Base-by-base conservation (phyloP, 2,797 vertebrate species). In the Microctenopoma stevenorrisi region DNA sequence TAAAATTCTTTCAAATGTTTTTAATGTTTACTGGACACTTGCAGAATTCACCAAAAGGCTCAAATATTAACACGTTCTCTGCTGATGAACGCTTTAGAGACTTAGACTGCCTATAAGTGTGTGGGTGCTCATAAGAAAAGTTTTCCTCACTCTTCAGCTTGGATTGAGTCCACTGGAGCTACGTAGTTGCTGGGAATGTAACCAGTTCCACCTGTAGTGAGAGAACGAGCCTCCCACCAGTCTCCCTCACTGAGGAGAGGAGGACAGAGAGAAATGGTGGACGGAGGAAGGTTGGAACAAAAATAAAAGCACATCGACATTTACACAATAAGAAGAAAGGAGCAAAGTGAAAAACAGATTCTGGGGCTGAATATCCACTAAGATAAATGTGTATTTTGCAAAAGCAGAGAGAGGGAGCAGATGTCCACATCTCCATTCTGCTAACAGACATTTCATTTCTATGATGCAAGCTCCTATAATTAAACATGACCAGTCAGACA, bases 131-230 rank as follows among this genome's bases (percentile, higher is more conserved):
- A 0, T 42, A 38, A 40, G 43, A 64, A 56, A 76, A 81, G 61
- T 61, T 74, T 57, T 55, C 96, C 98, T 90, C 95, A 99, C 98
- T 99, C 98, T 85, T 99, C 98, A 65, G 98, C 98, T 90, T 99
- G 98, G 93, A 99, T 99, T 7, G 98, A 99, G 91, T 99, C 98
- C 37, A 99, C 98, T 6, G 98, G 98, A 93, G 98, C 98, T 89
- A 99, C 98, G 51, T 99, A 99, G 93, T 99, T 99, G 90, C 98
- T 99, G 91, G 98, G 98, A 93, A 99, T 99, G 91, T 98, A 99
- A 91, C 98, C 98, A 15, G 96, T 98, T 90, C 97, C 97, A 67
- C 97, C 97, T 73, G 98, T 98, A 81, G 96, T 97, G 90, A 99
- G 91, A 72, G 98, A 99, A 42, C 97, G 96, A 42, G 98, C 98